Evolutionary conservation across 2,797 vertebrate species (phyloP).

Genomic region (Decapterus maruadsi): DNA sequence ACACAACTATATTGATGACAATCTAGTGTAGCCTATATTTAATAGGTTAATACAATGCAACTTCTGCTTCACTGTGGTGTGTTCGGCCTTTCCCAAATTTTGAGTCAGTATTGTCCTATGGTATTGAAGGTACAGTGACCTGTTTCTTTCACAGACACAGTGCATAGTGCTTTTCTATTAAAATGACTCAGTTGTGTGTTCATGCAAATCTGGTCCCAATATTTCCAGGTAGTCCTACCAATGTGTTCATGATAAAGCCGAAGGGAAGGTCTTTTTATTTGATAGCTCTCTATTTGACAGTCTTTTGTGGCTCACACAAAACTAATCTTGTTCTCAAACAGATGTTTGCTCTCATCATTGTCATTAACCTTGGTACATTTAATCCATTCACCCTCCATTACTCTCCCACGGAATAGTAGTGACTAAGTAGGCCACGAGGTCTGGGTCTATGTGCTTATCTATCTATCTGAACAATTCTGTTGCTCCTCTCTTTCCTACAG

Average conservation of each 20-base stretch:
- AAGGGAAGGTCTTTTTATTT: neutral
- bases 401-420: slow-evolving; percentile 4
- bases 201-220: neutral
- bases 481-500: neutral
- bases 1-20: no score
- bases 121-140: neutral
- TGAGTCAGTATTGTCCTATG: no score
- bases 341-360: slow-evolving; percentile 13
- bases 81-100: no score
- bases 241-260: no score
- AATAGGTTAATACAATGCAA: no score
- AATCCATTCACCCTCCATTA: slow-evolving; percentile 11
- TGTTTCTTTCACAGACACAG: neutral
- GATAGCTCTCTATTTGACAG: neutral
- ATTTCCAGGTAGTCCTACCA: rapidly evolving
- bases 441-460: neutral
- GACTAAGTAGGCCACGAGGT: neutral
- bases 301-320: neutral
- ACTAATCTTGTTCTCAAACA: slow-evolving; percentile 28
- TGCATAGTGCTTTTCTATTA: no score
- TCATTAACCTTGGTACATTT: slow-evolving; percentile 7
- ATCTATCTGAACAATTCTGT: neutral
- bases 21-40: no score
- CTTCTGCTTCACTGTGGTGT: no score
- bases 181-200: neutral